Evolutionary conservation across 1,140 invertebrate genomes (phyloP).

Genomic region (Musca domestica): DNA sequence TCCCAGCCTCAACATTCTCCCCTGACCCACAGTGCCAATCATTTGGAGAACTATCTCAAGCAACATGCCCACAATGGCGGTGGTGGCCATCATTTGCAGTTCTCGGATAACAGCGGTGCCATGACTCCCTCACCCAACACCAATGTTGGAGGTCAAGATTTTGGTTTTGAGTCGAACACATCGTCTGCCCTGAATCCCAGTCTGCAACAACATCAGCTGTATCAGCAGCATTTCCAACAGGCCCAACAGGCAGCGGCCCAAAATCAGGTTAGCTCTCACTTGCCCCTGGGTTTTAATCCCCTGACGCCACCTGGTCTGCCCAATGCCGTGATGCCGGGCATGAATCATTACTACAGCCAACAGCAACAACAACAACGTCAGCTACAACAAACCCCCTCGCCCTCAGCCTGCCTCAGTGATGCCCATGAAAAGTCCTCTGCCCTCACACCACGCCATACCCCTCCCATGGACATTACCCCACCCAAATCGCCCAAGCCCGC

Average conservation of each 20-base stretch:
- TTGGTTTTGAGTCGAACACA: conserved; percentile 27
- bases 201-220: conserved; percentile 43
- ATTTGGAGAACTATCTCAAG: conserved; percentile 47
- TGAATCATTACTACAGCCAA: conserved; percentile 53
- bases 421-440: conserved; percentile 25
- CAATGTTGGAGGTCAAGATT: conserved; percentile 29
- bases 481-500: conserved; percentile 58
- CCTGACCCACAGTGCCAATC: conserved; percentile 3
- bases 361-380: conserved; percentile 1
- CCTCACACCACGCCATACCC: conserved; percentile 45
- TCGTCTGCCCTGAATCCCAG: not conserved
- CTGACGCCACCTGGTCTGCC: conserved; percentile 56
- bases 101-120: too few relatives aligned
- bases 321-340: conserved; percentile 52
- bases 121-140: conserved; percentile 3
- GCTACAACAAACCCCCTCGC: conserved; percentile 52
- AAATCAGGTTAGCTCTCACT: conserved; percentile 37
- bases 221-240: conserved; percentile 50
- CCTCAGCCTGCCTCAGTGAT: conserved; percentile 33
- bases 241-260: conserved; percentile 39
- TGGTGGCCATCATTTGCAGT: too few relatives aligned
- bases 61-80: conserved; percentile 35
- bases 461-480: conserved; percentile 55
- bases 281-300: conserved; percentile 51
- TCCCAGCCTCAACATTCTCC: not conserved